Evolutionary conservation across 2,888 invertebrate genomes (phyloP), one percentile per base, ranked within the genome.

Genomic region (Gari tellinella): DNA sequence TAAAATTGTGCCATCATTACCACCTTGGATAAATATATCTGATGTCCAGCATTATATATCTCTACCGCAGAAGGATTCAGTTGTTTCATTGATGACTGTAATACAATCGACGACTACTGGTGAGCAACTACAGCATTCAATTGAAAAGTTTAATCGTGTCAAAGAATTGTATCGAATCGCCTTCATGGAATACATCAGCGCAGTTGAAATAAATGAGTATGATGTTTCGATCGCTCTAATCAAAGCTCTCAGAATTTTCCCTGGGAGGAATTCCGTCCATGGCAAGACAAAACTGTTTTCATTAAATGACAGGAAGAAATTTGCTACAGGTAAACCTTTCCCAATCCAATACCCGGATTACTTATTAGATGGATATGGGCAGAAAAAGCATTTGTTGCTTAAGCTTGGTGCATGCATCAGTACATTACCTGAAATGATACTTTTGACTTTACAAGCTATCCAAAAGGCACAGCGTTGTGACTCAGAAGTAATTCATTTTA

Each of bases 401-500:
- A 52, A 7, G 1, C 57, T 66, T 31, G 58, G 45, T 15, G 66
- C 58, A 19, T 21, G 10, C 19, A 43, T 48, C 23, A 23, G 23
- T 10, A 26, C 14, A 14, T 17, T 19, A n/a, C 19, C 19, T 0
- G 17, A 25, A 17, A 17, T 49, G 51, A 31, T 58, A 19, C 17
- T 14, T 5, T 17, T 46, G 25, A 45, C 41, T 8, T 26, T 66
- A 37, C 21, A 10, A 19, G 19, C 37, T 15, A 19, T 51, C 17
- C 37, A 26, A 37, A 43, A 31, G 1, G 17, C 15, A 5, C 8
- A 10, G 1, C 58, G 52, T n/a, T 37, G 31, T 23, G 1, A 51
- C 7, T 17, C 25, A 19, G 66, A 80, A 31, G 23, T 46, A 26
- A 37, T 57, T 12, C 45, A 12, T 3, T 48, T 80, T 14, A 72